Evolutionary conservation across 23 tunicate species (phyloP).

Genomic region (Oikopleura dioica): DNA sequence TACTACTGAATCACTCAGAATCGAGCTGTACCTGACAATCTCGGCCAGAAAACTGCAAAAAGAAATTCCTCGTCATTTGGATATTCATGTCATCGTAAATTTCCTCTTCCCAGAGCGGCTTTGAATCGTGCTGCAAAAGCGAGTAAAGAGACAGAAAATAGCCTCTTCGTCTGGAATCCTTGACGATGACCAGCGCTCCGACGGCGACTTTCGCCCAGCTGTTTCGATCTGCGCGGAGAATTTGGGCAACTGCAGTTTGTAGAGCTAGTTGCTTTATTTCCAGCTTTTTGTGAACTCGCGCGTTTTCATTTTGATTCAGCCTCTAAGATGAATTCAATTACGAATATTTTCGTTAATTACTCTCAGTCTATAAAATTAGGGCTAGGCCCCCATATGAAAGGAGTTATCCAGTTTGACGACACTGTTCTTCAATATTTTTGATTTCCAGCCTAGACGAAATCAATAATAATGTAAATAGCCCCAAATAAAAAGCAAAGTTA

Average conservation of each 20-base stretch:
- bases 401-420: too few relatives aligned
- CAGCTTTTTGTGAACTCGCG: neutral
- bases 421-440: too few relatives aligned
- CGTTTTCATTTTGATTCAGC: neutral
- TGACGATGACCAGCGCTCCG: neutral
- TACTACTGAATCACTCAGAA: too few relatives aligned
- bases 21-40: neutral
- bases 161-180: neutral
- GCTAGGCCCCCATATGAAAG: too few relatives aligned
- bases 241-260: neutral
- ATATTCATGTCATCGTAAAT: neutral
- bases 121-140: neutral
- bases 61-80: neutral
- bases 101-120: neutral
- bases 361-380: too few relatives aligned
- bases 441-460: too few relatives aligned
- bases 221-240: neutral
- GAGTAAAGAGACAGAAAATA: neutral
- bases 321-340: neutral
- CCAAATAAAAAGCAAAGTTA: too few relatives aligned
- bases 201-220: neutral
- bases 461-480: too few relatives aligned
- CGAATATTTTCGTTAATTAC: neutral
- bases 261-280: neutral
- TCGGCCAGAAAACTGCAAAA: neutral